These are phyloP conservation scores for Pogona vitticeps DNA, from an alignment of 2,113 vertebrate genomes.

Conservation along the genomic window DNA sequence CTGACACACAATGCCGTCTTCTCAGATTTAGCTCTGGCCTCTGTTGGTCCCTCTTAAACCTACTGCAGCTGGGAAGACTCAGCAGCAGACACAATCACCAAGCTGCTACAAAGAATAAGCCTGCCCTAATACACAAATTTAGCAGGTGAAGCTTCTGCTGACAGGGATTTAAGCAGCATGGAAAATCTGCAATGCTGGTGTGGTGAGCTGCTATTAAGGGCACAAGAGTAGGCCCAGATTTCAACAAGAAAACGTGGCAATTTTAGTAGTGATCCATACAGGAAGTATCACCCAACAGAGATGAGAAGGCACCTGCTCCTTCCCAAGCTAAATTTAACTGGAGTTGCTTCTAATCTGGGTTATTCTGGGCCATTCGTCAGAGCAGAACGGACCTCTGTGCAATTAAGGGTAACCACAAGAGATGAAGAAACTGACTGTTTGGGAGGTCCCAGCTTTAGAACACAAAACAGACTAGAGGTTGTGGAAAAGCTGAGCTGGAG, in stretches of 20 bases:
- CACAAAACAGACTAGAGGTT: not conserved
- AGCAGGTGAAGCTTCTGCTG: not conserved
- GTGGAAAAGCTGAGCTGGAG: not conserved
- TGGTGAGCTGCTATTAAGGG: not conserved
- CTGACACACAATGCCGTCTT: not conserved
- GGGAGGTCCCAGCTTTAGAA: not conserved
- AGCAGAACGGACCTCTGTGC: not conserved
- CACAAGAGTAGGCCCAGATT: not conserved
- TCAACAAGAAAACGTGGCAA: not conserved
- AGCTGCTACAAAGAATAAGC: not conserved
- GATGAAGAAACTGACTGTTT: not conserved
- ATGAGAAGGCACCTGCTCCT: constrained; percentile 7
- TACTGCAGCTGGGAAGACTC: not conserved
- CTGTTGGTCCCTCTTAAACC: not conserved
- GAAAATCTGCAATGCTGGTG: not conserved
- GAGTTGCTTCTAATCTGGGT: not conserved
- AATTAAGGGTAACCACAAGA: constrained; percentile 1
- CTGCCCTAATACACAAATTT: not conserved
- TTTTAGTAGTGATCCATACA: not conserved
- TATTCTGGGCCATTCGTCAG: constrained; percentile 1
- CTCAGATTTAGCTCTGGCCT: not conserved
- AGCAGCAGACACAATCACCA: not conserved
- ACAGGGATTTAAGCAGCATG: no score
- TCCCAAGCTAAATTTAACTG: constrained; percentile 8
- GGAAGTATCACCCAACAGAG: not conserved